Conservation (phyloP, 2,113 vertebrate species). For the Amphilophus citrinellus region DNA sequence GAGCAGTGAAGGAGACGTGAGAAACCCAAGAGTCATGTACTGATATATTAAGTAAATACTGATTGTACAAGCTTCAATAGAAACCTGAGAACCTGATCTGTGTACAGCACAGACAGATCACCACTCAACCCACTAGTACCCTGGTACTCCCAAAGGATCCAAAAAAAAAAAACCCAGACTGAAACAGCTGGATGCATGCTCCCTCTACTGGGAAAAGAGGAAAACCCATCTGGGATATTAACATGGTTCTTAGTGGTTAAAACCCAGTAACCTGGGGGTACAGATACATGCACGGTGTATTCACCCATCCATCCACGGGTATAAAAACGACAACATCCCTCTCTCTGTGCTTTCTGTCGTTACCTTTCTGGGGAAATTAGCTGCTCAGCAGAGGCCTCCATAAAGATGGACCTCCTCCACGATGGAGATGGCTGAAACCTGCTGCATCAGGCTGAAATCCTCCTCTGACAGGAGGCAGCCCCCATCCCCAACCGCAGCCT, state of each 20-base stretch:
- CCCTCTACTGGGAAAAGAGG: background rate
- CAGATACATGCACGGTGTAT: background rate
- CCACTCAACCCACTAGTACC: background rate
- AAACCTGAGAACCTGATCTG: background rate
- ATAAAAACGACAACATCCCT: background rate
- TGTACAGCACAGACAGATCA: background rate
- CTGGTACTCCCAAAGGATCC: background rate
- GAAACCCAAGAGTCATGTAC: background rate
- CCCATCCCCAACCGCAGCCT: slow-evolving; percentile 76
- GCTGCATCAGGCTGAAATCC: slow-evolving; percentile 86
- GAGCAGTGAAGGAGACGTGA: background rate
- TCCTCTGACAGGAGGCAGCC: slow-evolving; percentile 86
- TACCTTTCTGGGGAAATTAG: slow-evolving; percentile 88
- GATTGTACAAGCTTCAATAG: background rate
- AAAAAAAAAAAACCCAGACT: background rate
- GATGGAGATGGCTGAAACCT: slow-evolving; percentile 86
- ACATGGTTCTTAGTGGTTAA: background rate
- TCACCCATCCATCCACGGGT: background rate
- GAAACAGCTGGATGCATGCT: background rate
- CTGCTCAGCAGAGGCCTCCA: slow-evolving; percentile 87
- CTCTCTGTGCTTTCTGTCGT: slow-evolving; percentile 63
- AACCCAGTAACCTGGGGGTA: background rate
- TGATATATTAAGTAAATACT: background rate
- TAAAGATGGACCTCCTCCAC: slow-evolving; percentile 91
- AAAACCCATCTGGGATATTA: background rate